Base-by-base conservation (phyloP, 64 coral and sea anemone species). In the Montipora efflorescens region DNA sequence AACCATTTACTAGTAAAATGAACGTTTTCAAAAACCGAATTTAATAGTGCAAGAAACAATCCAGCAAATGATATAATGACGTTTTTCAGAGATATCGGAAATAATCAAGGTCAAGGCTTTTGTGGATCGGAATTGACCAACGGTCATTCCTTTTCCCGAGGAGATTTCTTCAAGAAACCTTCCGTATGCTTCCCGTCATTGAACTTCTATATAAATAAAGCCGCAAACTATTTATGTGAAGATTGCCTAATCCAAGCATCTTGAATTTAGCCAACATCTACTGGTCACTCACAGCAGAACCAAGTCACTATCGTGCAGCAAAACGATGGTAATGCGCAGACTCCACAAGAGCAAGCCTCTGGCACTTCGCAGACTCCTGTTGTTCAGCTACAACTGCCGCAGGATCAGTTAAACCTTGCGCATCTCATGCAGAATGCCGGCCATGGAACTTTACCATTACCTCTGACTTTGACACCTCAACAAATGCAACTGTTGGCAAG, bases 221-320 rank as follows among this genome's bases (percentile, higher is more conserved):
- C 36, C 36, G 36, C 36, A 36, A 36, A 36, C 36, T 36, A 36
- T 36, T 2, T 36, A 36, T 36, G 36, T 36, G 36, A 36, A 36
- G 36, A 36, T 36, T 57, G 53, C 53, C 53, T 8, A 57, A 8
- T 0, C 53, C 53, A 11, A 8, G 11, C 1, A 66, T 45, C 5
- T 85, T 83, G 25, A 84, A 25, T 71, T 48, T 73, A 95, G 80
- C 93, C 77, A 64, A 75, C 93, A 21, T 43, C 87, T 9, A 23
- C 59, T n/a, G 15, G 79, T 55, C 80, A 90, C 61, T 22, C 43
- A 77, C 88, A 90, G 58, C 82, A 70, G 16, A 86, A 52, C 82
- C 82, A 47, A 22, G 82, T 86, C 45, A 49, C 64, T 5, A 21
- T 86, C 57, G 80, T 82, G 12, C 80, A 82, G 45, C 82, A 86